Conservation (phyloP, 2,888 invertebrate species). For the Fragum whitleyi region DNA sequence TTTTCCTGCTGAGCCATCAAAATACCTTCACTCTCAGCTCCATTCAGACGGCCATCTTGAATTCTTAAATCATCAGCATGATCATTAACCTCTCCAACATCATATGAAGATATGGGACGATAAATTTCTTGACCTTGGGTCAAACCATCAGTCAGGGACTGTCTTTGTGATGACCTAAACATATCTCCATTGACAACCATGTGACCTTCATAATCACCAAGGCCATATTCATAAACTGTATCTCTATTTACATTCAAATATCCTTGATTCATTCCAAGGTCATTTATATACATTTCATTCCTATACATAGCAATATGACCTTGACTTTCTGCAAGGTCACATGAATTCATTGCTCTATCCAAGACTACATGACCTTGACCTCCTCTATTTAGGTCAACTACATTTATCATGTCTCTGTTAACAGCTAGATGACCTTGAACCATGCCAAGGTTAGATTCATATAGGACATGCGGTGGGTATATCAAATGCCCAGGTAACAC, state of each 20-base stretch:
- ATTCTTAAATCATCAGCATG: too few relatives aligned
- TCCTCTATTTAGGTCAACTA: background rate
- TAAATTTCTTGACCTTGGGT: too few relatives aligned
- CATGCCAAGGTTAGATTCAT: background rate
- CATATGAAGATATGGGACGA: too few relatives aligned
- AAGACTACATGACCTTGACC: background rate
- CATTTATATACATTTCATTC: background rate
- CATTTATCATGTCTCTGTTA: background rate
- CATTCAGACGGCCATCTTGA: too few relatives aligned
- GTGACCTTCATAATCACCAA: too few relatives aligned
- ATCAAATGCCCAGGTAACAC: background rate
- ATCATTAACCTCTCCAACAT: too few relatives aligned
- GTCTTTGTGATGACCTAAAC: too few relatives aligned
- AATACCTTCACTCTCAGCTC: too few relatives aligned
- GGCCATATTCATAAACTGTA: background rate
- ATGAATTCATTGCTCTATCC: background rate
- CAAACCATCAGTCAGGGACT: too few relatives aligned
- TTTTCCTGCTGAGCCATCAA: too few relatives aligned
- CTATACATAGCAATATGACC: background rate
- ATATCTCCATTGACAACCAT: too few relatives aligned
- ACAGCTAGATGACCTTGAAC: conserved; percentile 13
- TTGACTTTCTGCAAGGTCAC: background rate
- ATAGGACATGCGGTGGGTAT: background rate
- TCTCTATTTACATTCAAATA: background rate
- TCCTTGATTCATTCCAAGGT: background rate